These are phyloP conservation scores for Anthonomus grandis DNA, from an alignment of 1,140 invertebrate genomes.

Conservation along the genomic window DNA sequence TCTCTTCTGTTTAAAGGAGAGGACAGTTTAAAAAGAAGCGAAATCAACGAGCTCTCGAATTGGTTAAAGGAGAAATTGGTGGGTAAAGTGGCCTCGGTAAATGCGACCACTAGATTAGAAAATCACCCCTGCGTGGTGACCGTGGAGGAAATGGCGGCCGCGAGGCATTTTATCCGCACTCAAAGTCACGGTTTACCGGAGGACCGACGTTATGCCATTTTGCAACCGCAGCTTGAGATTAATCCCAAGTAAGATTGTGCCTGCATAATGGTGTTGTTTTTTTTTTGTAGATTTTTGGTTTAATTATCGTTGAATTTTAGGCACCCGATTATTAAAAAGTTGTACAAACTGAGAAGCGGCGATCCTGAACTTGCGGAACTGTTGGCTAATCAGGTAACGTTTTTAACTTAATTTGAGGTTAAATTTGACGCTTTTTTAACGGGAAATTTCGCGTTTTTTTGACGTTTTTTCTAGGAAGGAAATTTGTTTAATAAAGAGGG, in stretches of 20 bases:
- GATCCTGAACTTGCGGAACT: conserved; percentile 81
- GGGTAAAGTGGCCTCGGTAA: conserved; percentile 77
- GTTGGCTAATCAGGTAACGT: conserved; percentile 75
- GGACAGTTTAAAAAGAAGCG: conserved; percentile 65
- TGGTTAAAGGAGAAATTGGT: conserved; percentile 75
- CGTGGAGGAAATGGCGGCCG: conserved; percentile 93
- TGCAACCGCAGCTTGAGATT: conserved; percentile 90
- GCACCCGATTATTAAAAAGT: conserved; percentile 89
- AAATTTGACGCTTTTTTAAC: background rate
- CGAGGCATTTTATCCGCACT: conserved; percentile 89
- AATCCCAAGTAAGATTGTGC: conserved; percentile 74
- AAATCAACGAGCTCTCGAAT: conserved; percentile 71
- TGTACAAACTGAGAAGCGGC: conserved; percentile 67
- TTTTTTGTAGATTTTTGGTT: background rate
- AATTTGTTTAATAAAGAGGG: no score
- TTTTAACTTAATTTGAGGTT: background rate
- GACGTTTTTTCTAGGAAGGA: no score
- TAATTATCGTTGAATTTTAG: conserved; percentile 51
- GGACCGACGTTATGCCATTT: conserved; percentile 78
- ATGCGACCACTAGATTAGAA: conserved; percentile 78
- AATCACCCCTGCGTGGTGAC: conserved; percentile 92
- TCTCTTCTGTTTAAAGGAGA: conserved; percentile 49
- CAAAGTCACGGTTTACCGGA: conserved; percentile 81
- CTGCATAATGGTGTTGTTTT: background rate
- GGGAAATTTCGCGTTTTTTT: background rate